Evolutionary conservation across 2,888 invertebrate genomes (phyloP).

Genomic region (Apodemia arnacis): DNA sequence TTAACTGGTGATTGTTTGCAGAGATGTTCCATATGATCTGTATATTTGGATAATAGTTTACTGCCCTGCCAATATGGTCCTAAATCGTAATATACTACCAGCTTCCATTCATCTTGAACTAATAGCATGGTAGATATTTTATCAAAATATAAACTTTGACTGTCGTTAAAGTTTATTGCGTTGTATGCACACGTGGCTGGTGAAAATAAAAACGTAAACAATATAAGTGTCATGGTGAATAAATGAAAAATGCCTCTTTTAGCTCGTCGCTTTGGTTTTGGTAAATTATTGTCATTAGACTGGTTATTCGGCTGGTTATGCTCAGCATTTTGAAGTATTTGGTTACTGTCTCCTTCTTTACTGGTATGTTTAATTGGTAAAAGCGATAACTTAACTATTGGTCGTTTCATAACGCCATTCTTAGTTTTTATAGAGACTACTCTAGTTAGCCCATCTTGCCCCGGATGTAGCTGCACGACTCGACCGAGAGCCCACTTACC

Average conservation of each 20-base stretch:
- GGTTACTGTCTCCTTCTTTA: background rate
- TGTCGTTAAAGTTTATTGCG: constrained; percentile 19
- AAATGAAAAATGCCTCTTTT: constrained; percentile 8
- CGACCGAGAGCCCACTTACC: constrained; percentile 77
- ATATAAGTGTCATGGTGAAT: background rate
- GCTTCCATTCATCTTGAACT: constrained; percentile 52
- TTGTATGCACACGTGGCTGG: background rate
- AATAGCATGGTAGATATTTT: constrained; percentile 31
- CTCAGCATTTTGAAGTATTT: background rate
- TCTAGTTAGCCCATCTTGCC: too few species aligned
- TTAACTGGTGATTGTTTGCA: constrained; percentile 14
- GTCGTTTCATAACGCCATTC: too few species aligned
- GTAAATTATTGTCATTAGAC: constrained; percentile 16
- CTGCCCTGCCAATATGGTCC: constrained; percentile 49
- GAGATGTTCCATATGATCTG: constrained; percentile 20
- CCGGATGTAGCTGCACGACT: constrained; percentile 21
- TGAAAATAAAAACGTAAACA: background rate
- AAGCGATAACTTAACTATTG: too few species aligned
- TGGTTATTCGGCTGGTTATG: constrained; percentile 22
- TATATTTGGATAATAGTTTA: constrained; percentile 36
- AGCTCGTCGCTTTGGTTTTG: background rate
- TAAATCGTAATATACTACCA: constrained; percentile 60
- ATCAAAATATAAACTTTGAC: constrained; percentile 32
- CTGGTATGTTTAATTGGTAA: background rate
- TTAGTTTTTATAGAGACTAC: too few species aligned